phyloP scores from a whole-genome alignment of 2,888 invertebrate species.

The Plusia festucae region DNA sequence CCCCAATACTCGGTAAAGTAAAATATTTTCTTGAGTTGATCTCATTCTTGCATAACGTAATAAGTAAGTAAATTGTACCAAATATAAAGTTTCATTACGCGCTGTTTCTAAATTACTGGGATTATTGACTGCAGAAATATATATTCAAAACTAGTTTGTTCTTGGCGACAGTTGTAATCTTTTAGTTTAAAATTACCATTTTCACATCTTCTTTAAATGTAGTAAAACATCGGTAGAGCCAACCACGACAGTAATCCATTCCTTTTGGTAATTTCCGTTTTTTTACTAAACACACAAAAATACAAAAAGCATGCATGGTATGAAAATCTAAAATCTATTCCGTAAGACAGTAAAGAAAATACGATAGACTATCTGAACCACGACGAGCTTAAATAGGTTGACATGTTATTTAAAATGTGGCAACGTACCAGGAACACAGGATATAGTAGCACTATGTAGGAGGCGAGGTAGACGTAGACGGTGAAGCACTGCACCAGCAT shows the following conservation, averaged over 20 bases:
- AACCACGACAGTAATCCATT: neutral
- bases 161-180: neutral
- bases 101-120: slow-evolving; percentile 1
- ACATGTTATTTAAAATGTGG: neutral
- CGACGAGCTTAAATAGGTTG: no score
- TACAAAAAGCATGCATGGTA: no score
- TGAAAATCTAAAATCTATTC: no score
- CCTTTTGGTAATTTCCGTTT: neutral
- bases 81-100: neutral
- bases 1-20: neutral
- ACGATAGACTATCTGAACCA: no score
- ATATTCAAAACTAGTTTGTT: neutral
- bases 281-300: neutral
- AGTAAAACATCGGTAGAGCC: neutral
- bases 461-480: slow-evolving; percentile 87
- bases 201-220: neutral
- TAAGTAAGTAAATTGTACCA: neutral
- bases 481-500: slow-evolving; percentile 88
- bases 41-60: neutral
- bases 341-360: no score
- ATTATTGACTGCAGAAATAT: neutral
- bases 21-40: neutral
- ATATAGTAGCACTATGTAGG: slow-evolving; percentile 89
- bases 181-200: neutral
- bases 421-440: slow-evolving; percentile 86